Base-by-base conservation (phyloP, 2,113 vertebrate genomes). In the Ariopsis seemanni region DNA sequence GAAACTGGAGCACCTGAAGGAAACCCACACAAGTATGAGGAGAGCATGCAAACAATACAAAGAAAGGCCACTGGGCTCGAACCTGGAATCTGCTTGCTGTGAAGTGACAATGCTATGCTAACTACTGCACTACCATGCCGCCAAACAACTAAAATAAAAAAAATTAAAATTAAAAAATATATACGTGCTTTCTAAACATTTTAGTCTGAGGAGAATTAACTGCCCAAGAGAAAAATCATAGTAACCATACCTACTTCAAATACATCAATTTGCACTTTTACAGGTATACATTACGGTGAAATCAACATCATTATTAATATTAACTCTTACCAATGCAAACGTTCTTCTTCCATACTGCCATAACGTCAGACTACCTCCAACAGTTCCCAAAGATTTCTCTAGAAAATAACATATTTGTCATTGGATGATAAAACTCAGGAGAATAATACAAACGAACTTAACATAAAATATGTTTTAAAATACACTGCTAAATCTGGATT, bases 271-370 rank as follows among this genome's bases (percentile, higher is more conserved):
- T 10, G 65, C 25, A 77, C 5, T 22, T 15, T 15, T 52, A 57
- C 30, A 20, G 4, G 4, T 52, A 50, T 57, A 80, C 18, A 85
- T 10, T 10, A 58, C 25, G 72, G 50, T 60, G n/a, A 82, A 18
- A 52, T 74, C 42, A 48, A 74, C n/a, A 81, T 65, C 62, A 25
- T 18, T 58, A 65, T 48, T 27, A 63, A 74, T 48, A 69, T 17
- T 42, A 60, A 48, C 52, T 89, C 94, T 93, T 90, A 95, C 95
- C 94, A 80, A 87, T 84, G 4, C 14, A 83, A 86, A 91, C 90
- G 82, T 92, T 90, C 86, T 92, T 89, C 82, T 90, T 91, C 90
- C 88, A 87, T 89, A 94, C 90, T 90, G 93, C 93, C 92, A 94
- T 95, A 90, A 91, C 87, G 86, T 89, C 92, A 92, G 83, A 89